Base-by-base conservation (phyloP, 2,888 invertebrate species). In the Pterostichus madidus region DNA sequence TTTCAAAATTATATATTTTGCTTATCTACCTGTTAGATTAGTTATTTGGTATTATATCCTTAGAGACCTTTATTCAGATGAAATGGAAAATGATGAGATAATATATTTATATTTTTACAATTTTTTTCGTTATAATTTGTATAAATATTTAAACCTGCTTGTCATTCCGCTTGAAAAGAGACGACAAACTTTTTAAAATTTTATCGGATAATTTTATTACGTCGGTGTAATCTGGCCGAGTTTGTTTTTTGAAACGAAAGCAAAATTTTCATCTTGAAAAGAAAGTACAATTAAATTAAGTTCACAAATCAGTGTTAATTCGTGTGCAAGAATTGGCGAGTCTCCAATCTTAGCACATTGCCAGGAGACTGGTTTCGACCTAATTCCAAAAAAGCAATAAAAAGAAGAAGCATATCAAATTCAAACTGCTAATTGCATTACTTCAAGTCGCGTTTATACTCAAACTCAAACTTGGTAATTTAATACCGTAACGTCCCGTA, bases 351-450 rank as follows among this genome's bases (percentile, higher is more conserved):
- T 49, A 10, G 32, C 75, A 32, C 59, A 59, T 59, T 59, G 59
- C 24, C 59, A 59, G 59, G 2, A 11, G 31, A 59, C 49, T 52
- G 49, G 52, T 75, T 52, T 75, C 4, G 32, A 31, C 68, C 68
- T 44, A 75, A 32, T 52, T 52, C 31, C 32, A 31, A 52, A 32
- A 75, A 56, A 56, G 39, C 56, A 77, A 56, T 32, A 17, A 39
- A 44, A 56, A 53, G 77, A 56, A 39, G 32, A 77, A 59, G 35
- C 56, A 77, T 77, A 77, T 77, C 77, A 77, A 77, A 77, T 59
- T 56, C 59, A 77, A 56, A 77, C 56, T 77, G 56, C 77, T 77
- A 77, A 77, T 77, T 77, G 56, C 56, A 56, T 77, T 53, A 77
- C 35, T 77, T 77, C 17, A 39, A 53, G 56, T 39, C 53, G 39